phyloP scores from a whole-genome alignment of 2,113 vertebrate genomes.

The Tursiops truncatus region DNA sequence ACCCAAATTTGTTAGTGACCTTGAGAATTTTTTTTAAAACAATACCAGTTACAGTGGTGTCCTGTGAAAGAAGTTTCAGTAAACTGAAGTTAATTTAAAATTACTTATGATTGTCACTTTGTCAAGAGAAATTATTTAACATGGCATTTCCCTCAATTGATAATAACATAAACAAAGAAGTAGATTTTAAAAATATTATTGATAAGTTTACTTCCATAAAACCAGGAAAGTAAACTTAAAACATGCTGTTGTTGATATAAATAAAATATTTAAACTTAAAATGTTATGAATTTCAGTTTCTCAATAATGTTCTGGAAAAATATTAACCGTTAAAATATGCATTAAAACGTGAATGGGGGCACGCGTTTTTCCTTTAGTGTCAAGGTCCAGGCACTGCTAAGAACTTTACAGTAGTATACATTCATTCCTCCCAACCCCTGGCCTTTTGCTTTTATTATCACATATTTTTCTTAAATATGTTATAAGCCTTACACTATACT shows the following conservation, averaged over 20 bases:
- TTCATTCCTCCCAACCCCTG: not conserved
- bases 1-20: not conserved
- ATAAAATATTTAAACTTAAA: slow-evolving; percentile 24
- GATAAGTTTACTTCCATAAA: not conserved
- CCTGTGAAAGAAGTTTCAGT: not conserved
- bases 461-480: not conserved
- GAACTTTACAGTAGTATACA: not conserved
- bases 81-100: not conserved
- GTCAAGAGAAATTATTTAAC: not conserved
- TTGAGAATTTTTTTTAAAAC: not conserved
- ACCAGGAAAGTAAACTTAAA: not conserved
- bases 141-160: not conserved
- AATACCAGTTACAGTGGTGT: not conserved
- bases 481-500: not conserved
- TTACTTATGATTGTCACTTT: not conserved
- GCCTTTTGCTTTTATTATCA: not conserved
- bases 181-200: not conserved
- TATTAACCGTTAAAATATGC: not conserved
- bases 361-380: not conserved
- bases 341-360: not conserved
- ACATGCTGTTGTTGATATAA: not conserved
- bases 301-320: not conserved
- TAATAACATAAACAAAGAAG: not conserved
- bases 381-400: not conserved
- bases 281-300: not conserved